A percentile compares a stretch with the other conserved stretches of the same genome.
These are phyloP conservation scores for Chrysopilus asiliformis DNA, from an alignment of 2,888 invertebrate species.

Conservation along the genomic window DNA sequence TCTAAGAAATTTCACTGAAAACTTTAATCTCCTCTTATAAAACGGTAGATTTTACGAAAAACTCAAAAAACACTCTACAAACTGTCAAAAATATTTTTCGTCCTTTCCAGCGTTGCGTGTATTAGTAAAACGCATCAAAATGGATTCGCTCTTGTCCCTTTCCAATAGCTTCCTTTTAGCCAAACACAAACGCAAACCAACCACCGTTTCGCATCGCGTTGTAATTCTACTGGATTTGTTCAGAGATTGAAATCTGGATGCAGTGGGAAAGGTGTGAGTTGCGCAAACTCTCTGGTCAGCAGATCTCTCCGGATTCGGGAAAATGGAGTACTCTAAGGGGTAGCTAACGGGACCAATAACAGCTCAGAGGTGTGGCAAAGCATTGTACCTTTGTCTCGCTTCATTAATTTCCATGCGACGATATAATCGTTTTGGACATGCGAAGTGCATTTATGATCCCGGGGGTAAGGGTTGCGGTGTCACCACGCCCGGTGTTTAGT, in stretches of 20 bases:
- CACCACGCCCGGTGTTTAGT: no score
- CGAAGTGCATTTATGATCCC: no score
- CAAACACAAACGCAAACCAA: background rate
- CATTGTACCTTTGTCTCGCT: conserved; percentile 10
- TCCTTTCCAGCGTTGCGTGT: conserved; percentile 1
- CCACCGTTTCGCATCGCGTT: conserved; percentile 6
- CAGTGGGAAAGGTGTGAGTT: conserved; percentile 1
- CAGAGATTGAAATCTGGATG: conserved; percentile 1
- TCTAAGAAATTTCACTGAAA: no score
- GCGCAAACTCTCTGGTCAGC: no score
- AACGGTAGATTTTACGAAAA: no score
- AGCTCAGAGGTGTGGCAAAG: no score
- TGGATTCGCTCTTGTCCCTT: conserved; percentile 2
- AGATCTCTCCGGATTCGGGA: background rate
- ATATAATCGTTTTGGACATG: conserved; percentile 8
- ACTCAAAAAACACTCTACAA: no score
- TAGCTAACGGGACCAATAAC: no score
- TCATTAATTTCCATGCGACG: conserved; percentile 5
- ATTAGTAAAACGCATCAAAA: background rate
- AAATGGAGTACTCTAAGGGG: background rate
- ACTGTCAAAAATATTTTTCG: no score
- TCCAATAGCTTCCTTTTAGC: background rate
- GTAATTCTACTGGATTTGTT: background rate
- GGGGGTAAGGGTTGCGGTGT: no score
- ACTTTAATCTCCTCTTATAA: no score